A percentile compares a stretch with the other conserved stretches of the same genome.
Conservation (phyloP, 2,113 vertebrate species). For the Osmerus mordax region DNA sequence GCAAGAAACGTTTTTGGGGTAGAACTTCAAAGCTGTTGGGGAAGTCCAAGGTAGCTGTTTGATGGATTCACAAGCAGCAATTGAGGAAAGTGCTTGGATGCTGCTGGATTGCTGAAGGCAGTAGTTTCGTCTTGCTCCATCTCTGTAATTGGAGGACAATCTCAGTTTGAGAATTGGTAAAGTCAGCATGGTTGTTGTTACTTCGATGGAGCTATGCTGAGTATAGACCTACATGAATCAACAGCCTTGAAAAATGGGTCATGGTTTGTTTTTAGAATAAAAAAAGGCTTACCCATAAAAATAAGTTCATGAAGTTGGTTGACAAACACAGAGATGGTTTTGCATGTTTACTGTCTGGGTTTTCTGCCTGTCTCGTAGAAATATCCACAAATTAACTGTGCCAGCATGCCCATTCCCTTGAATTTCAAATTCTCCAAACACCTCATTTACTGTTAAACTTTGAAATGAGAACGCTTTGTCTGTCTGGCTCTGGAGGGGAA, state of each 20-base stretch:
- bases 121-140: background rate
- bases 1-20: background rate
- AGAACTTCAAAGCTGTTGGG: background rate
- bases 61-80: background rate
- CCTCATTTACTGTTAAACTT: slow-evolving; percentile 69
- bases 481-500: slow-evolving; percentile 64
- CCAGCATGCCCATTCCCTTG: slow-evolving; percentile 49
- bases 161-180: background rate
- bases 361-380: slow-evolving; percentile 39
- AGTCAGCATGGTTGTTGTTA: background rate
- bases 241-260: slow-evolving; percentile 9
- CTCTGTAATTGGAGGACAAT: background rate
- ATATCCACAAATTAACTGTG: slow-evolving; percentile 66
- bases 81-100: background rate
- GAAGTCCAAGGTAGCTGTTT: background rate
- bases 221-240: background rate
- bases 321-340: background rate
- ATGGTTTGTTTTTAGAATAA: slow-evolving; percentile 2
- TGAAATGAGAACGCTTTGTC: slow-evolving; percentile 67
- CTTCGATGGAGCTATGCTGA: background rate
- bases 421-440: slow-evolving; percentile 67
- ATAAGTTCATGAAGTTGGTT: no score
- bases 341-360: slow-evolving; percentile 1
- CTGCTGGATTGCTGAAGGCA: background rate
- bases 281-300: no score